Evolutionary conservation across 2,888 invertebrate species (phyloP), one percentile per base, ranked within the genome.

Genomic region (Halocaridina rubra): DNA sequence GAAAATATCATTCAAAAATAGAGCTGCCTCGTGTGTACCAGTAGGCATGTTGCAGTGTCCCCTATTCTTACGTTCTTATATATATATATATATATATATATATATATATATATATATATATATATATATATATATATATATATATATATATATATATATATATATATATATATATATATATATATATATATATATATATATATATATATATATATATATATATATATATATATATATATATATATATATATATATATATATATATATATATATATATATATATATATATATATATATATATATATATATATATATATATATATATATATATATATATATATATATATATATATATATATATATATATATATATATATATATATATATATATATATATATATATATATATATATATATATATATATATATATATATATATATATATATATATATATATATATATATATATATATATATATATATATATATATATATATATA

Each of bases 41-140:
- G n/a, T n/a, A n/a, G n/a, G n/a, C n/a, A n/a, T n/a, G n/a, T n/a
- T n/a, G n/a, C n/a, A n/a, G n/a, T n/a, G n/a, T n/a, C n/a, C n/a
- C n/a, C n/a, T n/a, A n/a, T n/a, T n/a, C n/a, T n/a, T n/a, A n/a
- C n/a, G n/a, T n/a, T n/a, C n/a, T 61, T 61, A 61, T 61, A 61
- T 61, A 61, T 61, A 61, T 61, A 61, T 61, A 61, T 61, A 61
- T 61, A 61, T 61, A 61, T 61, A 61, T 61, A 61, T 61, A 61
- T 61, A 61, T 61, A 61, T 61, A 61, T 61, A 61, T 61, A 61
- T 61, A 61, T 61, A 61, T 61, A 61, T 61, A 61, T 61, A 61
- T 61, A 61, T 61, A 61, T 61, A 61, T 61, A 61, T 61, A 61
- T 61, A 61, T 61, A 61, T 61, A 61, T 61, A 61, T 61, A 61